phyloP scores from a whole-genome alignment of 2,113 vertebrate genomes.

The Suncus etruscus region DNA sequence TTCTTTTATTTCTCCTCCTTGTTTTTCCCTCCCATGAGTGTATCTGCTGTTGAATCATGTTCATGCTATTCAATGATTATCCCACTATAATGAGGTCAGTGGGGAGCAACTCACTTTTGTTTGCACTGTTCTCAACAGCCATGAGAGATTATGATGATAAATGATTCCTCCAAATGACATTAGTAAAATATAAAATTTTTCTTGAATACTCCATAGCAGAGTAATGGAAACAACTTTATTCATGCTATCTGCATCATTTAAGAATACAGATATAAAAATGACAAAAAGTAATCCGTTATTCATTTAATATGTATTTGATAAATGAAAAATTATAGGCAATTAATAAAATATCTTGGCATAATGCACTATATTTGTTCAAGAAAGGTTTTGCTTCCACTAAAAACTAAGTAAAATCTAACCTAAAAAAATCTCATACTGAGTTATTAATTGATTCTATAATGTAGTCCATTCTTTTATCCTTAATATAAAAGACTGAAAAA shows the following conservation, averaged over 20 bases:
- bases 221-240: conserved; percentile 5
- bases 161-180: not conserved
- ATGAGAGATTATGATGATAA: not conserved
- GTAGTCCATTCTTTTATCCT: not conserved
- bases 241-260: conserved; percentile 30
- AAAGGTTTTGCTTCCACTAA: not conserved
- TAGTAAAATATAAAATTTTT: not conserved
- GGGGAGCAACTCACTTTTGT: conserved; percentile 39
- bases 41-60: conserved; percentile 72
- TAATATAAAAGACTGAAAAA: not conserved
- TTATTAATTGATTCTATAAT: not conserved
- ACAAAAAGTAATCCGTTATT: not conserved
- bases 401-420: conserved; percentile 1
- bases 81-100: conserved; percentile 73
- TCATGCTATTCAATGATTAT: conserved; percentile 61
- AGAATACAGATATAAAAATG: not conserved
- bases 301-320: conserved; percentile 28
- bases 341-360: conserved; percentile 45
- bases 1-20: conserved; percentile 69
- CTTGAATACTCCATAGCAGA: not conserved
- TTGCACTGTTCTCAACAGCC: conserved; percentile 11
- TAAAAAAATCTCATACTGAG: not conserved
- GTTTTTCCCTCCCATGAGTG: conserved; percentile 50
- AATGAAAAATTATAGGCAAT: not conserved
- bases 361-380: not conserved